Conservation (phyloP, 2,888 invertebrate species). For the Apodemia mormo region DNA sequence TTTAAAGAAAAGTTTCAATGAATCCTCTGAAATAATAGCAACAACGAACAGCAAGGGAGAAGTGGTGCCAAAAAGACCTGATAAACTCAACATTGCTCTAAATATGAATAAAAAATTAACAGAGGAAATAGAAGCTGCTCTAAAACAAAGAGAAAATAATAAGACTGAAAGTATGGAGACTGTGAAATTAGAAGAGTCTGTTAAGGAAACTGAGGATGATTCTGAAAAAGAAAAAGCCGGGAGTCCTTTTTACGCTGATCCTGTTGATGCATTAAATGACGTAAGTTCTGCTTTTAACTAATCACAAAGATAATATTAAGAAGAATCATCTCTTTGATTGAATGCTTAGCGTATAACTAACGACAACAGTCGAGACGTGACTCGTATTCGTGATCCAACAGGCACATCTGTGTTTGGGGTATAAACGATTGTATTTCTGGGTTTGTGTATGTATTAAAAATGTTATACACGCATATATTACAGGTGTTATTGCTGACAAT, state of each 20-base stretch:
- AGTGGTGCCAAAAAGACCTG: constrained; percentile 71
- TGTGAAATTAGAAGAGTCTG: constrained; percentile 70
- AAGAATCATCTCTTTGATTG: no score
- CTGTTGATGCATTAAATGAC: constrained; percentile 90
- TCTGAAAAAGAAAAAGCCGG: constrained; percentile 85
- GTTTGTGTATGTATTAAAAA: no score
- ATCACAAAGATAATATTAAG: background rate
- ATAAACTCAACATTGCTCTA: constrained; percentile 70
- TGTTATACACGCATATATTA: no score
- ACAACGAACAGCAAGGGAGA: constrained; percentile 78
- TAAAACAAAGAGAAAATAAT: constrained; percentile 64
- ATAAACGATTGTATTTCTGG: no score
- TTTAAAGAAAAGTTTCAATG: constrained; percentile 64
- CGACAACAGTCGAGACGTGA: no score
- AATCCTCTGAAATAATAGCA: constrained; percentile 70
- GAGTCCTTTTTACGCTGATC: constrained; percentile 94
- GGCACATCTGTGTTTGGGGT: no score
- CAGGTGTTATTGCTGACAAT: no score
- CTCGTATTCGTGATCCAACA: no score
- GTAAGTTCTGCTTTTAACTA: constrained; percentile 45
- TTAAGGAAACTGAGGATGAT: constrained; percentile 52
- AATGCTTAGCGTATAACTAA: no score
- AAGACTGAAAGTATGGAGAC: constrained; percentile 76
- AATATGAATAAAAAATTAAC: constrained; percentile 78
- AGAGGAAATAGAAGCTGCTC: constrained; percentile 72